A percentile compares a stretch with the other conserved stretches of the same genome.
Evolutionary conservation across 2,888 invertebrate species (phyloP).

Genomic region (Achlya flavicornis): DNA sequence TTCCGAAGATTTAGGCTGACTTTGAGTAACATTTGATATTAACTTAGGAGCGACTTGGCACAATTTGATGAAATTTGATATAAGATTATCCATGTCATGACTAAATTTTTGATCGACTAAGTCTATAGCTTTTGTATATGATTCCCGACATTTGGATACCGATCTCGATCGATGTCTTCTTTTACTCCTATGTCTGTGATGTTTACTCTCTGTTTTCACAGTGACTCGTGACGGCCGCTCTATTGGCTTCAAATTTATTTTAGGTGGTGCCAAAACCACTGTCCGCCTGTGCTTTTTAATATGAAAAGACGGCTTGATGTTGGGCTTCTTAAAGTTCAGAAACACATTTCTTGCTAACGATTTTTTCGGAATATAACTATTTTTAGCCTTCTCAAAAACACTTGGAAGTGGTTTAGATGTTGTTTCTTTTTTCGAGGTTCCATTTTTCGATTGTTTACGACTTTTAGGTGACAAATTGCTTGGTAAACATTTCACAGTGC

Average conservation of each 20-base stretch:
- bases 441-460: conserved; percentile 60
- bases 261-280: conserved; percentile 76
- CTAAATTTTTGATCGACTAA: conserved; percentile 80
- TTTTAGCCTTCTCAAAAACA: conserved; percentile 76
- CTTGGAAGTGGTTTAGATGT: conserved; percentile 62
- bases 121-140: conserved; percentile 87
- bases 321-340: conserved; percentile 75
- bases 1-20: conserved; percentile 65
- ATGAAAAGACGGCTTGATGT: conserved; percentile 70
- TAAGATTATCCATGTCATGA: conserved; percentile 76
- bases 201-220: conserved; percentile 75
- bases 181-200: conserved; percentile 77
- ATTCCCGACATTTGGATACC: conserved; percentile 72
- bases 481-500: conserved; percentile 51
- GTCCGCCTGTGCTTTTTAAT: conserved; percentile 84
- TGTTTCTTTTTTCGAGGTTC: conserved; percentile 61
- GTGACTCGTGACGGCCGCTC: conserved; percentile 74
- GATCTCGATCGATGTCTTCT: conserved; percentile 77
- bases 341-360: conserved; percentile 76
- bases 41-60: conserved; percentile 77
- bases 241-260: conserved; percentile 74
- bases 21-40: conserved; percentile 57
- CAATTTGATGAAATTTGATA: conserved; percentile 74
- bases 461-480: conserved; percentile 67
- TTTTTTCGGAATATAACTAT: conserved; percentile 75